Evolutionary conservation across 2,888 invertebrate genomes (phyloP).

Genomic region (Argynnis bischoffii): DNA sequence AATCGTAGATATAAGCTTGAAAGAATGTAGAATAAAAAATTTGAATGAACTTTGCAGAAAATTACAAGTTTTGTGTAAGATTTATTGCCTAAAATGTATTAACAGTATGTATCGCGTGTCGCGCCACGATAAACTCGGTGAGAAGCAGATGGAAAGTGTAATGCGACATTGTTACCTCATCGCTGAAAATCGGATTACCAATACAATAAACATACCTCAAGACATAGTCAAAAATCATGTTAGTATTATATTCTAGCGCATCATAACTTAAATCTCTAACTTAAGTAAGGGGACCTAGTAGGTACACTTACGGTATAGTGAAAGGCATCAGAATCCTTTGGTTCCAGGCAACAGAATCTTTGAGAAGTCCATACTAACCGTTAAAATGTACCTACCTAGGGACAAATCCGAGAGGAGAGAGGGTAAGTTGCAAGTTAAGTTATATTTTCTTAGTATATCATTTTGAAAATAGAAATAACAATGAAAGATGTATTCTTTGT

Average conservation of each 20-base stretch:
- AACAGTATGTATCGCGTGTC: slow-evolving; percentile 22
- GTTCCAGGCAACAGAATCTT: too few relatives aligned
- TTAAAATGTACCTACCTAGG: too few relatives aligned
- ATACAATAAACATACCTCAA: background rate
- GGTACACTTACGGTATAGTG: too few relatives aligned
- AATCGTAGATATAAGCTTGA: background rate
- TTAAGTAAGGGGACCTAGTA: too few relatives aligned
- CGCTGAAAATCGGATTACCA: slow-evolving; percentile 13
- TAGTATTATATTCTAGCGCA: background rate
- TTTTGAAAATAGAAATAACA: too few relatives aligned
- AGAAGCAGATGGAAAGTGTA: slow-evolving; percentile 20
- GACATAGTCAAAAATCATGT: background rate
- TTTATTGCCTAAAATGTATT: slow-evolving; percentile 6
- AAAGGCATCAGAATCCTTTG: too few relatives aligned
- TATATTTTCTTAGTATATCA: too few relatives aligned
- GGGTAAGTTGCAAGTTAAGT: too few relatives aligned
- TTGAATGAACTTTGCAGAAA: background rate
- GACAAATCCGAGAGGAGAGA: too few relatives aligned
- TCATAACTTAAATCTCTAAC: too few relatives aligned
- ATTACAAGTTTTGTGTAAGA: slow-evolving; percentile 1
- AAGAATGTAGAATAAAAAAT: background rate
- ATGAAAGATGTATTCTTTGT: too few relatives aligned
- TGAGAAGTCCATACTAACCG: too few relatives aligned
- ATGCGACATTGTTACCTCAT: slow-evolving; percentile 26
- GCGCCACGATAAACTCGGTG: slow-evolving; percentile 14